Percentiles rank a stretch among this genome's conserved stretches.
These are phyloP conservation scores for Psephotus haematonotus DNA, from an alignment of 2,113 vertebrate genomes.

Conservation along the genomic window DNA sequence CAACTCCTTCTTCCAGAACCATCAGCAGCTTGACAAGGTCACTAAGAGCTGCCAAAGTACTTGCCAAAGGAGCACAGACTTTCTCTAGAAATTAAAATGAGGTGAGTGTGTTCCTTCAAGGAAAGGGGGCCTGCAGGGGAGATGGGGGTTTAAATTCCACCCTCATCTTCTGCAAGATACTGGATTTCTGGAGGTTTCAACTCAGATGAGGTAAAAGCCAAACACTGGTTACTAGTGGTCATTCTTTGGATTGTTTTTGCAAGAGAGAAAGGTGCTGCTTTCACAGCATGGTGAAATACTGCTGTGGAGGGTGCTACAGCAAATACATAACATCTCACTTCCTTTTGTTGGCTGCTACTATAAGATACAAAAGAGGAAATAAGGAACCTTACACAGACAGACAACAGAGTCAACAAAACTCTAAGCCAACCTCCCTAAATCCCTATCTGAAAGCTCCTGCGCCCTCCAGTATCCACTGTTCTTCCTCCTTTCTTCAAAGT, in stretches of 20 bases:
- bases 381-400: not conserved
- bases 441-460: not conserved
- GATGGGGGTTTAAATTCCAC: not conserved
- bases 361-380: not conserved
- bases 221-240: not conserved
- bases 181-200: not conserved
- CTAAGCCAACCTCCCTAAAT: not conserved
- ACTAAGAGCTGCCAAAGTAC: not conserved
- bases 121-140: not conserved
- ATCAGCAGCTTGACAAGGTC: constrained; percentile 2
- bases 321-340: not conserved
- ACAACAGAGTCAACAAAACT: not conserved
- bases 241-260: not conserved
- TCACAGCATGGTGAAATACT: not conserved
- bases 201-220: not conserved
- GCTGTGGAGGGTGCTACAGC: not conserved
- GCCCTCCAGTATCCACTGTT: not conserved
- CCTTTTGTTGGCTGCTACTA: not conserved
- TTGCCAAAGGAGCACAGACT: not conserved
- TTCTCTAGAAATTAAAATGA: not conserved
- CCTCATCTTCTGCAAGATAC: not conserved
- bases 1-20: not conserved
- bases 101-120: not conserved
- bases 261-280: not conserved
- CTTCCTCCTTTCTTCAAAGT: not conserved